These are phyloP conservation scores for Megaceryle maxima DNA, from an alignment of 2,113 vertebrate genomes.

Conservation along the genomic window DNA sequence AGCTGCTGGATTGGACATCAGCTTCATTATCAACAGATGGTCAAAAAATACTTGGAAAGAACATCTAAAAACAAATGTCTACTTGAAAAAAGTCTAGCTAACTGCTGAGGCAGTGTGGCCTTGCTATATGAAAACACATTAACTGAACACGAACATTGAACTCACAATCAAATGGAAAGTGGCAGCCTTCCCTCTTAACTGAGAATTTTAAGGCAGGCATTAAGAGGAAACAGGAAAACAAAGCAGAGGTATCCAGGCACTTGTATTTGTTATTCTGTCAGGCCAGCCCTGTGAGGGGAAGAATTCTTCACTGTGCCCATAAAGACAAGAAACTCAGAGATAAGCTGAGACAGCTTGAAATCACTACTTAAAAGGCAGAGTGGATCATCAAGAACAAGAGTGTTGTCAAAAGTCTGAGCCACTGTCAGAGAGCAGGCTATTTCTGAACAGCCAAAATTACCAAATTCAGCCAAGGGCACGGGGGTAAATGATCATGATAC, in stretches of 20 bases:
- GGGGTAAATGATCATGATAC: neutral
- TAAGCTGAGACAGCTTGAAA: neutral
- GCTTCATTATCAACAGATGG: neutral
- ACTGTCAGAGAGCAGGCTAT: neutral
- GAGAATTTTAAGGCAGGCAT: neutral
- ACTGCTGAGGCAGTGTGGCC: neutral
- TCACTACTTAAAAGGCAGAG: neutral
- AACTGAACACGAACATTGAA: neutral
- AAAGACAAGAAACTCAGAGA: neutral
- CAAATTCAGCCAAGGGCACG: neutral
- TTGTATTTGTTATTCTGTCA: neutral
- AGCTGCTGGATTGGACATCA: neutral
- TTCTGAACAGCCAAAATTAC: neutral
- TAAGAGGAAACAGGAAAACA: neutral
- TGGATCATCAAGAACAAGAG: neutral
- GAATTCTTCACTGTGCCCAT: neutral
- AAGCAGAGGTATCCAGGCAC: neutral
- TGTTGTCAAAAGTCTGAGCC: neutral
- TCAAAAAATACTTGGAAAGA: constrained; percentile 17
- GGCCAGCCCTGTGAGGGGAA: rapidly evolving
- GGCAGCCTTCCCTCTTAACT: neutral
- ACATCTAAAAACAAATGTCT: neutral
- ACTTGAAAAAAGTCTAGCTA: neutral
- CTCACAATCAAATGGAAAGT: neutral
- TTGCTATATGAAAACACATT: neutral